Evolutionary conservation across 2,113 vertebrate genomes (phyloP), one percentile per base, ranked within the genome.

Genomic region (Microcebus griseorufus): DNA sequence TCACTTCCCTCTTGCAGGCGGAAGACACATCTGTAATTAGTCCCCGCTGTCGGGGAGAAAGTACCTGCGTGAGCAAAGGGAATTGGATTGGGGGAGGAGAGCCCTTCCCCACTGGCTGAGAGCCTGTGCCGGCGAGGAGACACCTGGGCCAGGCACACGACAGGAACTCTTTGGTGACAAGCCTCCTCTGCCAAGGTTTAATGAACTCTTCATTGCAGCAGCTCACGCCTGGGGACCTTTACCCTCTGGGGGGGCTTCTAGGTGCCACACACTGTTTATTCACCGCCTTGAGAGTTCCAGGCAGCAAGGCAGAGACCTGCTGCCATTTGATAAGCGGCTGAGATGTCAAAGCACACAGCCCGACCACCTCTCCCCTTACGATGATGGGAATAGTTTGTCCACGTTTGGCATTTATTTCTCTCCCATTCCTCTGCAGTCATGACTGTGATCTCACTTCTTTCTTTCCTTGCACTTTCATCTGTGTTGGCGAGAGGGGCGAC

Each of bases 161-260:
- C 0, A 22, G 39, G 45, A 14, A 37, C 64, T 75, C 94, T 75
- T 62, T 88, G 76, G 53, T 55, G 87, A 81, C 20, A 39, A 81
- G 83, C 22, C 42, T 78, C 70, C 22, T 83, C 60, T 69, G 60
- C 80, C 60, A 60, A 72, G 39, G 17, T 90, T 81, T 94, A 88
- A 97, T 91, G 82, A 97, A 86, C 42, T 73, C 94, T 70, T 81
- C 72, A 78, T 32, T 45, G 55, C 29, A 79, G 60, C 78, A 13
- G 1, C n/a, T 16, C 55, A 82, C 78, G 58, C 85, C 73, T 79
- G 82, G 48, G n/a, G 37, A 84, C 85, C 84, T 92, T 91, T 79
- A 39, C 78, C 79, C 89, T 83, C 53, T 42, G 39, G 0, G 5
- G 16, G 88, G 37, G 23, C 6, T 45, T 25, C 45, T 1, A 2